Evolutionary conservation across 2,113 vertebrate genomes (phyloP).

Genomic region (Pteronura brasiliensis): DNA sequence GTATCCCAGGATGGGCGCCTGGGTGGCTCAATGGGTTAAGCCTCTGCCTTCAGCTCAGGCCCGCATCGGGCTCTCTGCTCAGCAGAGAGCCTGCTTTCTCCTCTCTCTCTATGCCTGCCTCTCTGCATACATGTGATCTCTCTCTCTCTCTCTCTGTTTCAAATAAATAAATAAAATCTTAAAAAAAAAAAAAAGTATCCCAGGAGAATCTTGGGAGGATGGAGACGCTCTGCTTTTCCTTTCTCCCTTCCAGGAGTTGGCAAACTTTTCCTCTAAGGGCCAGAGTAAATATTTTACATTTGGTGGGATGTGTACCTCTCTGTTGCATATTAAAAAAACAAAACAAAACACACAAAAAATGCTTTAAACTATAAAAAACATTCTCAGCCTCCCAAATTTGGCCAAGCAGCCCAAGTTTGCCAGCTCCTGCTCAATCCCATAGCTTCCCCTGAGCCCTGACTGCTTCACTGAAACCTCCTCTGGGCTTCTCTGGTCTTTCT

Average conservation of each 20-base stretch:
- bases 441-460: background rate
- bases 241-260: background rate
- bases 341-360: background rate
- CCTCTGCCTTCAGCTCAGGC: too few relatives aligned
- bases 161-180: too few relatives aligned
- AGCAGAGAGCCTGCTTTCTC: too few relatives aligned
- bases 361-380: background rate
- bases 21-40: too few relatives aligned
- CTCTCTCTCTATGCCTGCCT: too few relatives aligned
- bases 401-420: background rate
- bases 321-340: background rate
- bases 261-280: background rate
- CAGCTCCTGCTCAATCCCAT: background rate
- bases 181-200: background rate
- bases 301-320: background rate
- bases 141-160: too few relatives aligned
- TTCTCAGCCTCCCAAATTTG: background rate
- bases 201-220: background rate
- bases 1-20: background rate
- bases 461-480: background rate
- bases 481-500: background rate
- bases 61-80: too few relatives aligned
- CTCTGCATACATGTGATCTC: too few relatives aligned
- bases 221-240: background rate
- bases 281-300: background rate